Percentiles rank a stretch among this genome's conserved stretches.
Conservation (phyloP, 2,113 vertebrate species). For the Haemorhous mexicanus region DNA sequence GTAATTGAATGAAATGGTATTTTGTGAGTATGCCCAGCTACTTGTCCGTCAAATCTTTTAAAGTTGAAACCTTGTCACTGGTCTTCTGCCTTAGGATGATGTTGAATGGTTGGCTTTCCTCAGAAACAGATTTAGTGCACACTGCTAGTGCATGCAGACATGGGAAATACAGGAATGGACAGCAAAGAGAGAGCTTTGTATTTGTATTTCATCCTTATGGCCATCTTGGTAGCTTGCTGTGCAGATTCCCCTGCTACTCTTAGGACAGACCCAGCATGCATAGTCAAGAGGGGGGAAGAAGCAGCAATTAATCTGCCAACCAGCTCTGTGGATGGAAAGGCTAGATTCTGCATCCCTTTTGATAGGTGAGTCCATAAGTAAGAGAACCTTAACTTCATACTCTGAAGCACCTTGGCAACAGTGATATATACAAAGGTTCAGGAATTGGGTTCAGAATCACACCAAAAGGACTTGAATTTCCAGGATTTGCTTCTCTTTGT, state of each 20-base stretch:
- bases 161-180: background rate
- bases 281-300: background rate
- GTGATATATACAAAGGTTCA: background rate
- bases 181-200: background rate
- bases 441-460: background rate
- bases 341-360: background rate
- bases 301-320: background rate
- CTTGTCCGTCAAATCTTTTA: background rate
- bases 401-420: background rate
- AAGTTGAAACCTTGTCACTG: background rate
- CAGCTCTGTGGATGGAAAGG: background rate
- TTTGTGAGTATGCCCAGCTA: background rate
- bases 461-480: background rate
- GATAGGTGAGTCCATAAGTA: fast-evolving
- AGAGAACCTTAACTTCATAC: background rate
- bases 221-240: background rate
- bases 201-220: background rate
- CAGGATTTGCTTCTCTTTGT: background rate
- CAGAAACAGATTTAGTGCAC: background rate
- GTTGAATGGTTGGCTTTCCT: background rate
- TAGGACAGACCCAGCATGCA: background rate
- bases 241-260: background rate
- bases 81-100: background rate
- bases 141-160: background rate
- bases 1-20: background rate